Conservation (phyloP, 2,113 vertebrate species). For the human region DNA sequence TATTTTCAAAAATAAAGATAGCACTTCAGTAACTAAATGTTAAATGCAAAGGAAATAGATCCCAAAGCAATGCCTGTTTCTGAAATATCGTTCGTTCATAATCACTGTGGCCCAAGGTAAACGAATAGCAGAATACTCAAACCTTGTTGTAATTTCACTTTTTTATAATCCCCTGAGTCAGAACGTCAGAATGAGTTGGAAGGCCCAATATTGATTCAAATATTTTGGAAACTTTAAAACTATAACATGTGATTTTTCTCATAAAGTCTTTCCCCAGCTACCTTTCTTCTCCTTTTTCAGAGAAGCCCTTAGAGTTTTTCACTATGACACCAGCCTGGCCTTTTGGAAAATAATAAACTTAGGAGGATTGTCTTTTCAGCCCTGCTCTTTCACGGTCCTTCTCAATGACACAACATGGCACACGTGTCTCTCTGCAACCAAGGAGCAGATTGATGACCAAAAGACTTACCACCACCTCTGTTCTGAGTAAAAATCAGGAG, state of each 20-base stretch:
- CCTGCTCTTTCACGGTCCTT: not conserved
- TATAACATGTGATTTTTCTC: not conserved
- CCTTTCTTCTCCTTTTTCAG: not conserved
- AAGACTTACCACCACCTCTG: not conserved
- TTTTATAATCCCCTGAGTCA: not conserved
- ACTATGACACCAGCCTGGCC: not conserved
- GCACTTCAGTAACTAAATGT: not conserved
- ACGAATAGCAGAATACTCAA: not conserved
- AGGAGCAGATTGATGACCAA: not conserved
- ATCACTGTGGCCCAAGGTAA: not conserved
- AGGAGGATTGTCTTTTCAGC: slow-evolving; percentile 15
- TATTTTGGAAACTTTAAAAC: slow-evolving; percentile 21
- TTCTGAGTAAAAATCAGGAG: not conserved
- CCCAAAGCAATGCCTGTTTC: not conserved
- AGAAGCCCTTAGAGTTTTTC: not conserved
- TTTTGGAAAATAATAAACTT: not conserved
- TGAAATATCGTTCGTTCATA: not conserved
- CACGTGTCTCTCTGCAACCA: not conserved
- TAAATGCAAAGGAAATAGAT: slow-evolving; percentile 7
- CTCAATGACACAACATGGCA: not conserved
- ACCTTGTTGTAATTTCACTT: not conserved
- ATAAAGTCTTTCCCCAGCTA: not conserved
- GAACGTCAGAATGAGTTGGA: not conserved
- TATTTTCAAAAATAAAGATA: slow-evolving; percentile 33
- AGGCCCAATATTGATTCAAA: not conserved